Evolutionary conservation across 2,888 invertebrate genomes (phyloP), one percentile per base, ranked within the genome.

Genomic region (Megaustenia siamemsis): DNA sequence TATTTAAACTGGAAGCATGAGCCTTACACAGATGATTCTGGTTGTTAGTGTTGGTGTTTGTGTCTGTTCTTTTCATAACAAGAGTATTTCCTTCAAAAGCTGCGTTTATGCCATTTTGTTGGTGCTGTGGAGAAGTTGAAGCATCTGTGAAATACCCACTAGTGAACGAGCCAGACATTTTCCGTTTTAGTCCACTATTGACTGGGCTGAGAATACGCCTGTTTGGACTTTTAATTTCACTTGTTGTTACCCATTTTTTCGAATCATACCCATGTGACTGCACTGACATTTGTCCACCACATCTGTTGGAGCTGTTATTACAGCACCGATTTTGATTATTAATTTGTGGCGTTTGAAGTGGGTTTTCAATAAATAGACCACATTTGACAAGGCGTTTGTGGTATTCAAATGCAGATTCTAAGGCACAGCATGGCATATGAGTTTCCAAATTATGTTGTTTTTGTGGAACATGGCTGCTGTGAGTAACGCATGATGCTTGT

Each of bases 101-200:
- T 38, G 45, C n/a, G 5, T n/a, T 43, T 1, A 3, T 4, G 21
- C 24, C 12, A 63, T 18, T 71, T 1, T 53, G 81, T 28, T 18
- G 32, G 28, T 4, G 8, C 24, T 56, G n/a, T 1, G 43, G 38
- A n/a, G 82, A 82, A 24, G 49, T 10, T 28, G 82, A 82, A 18
- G 28, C 10, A 43, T 82, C 82, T 56, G 82, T 73, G 73, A 73
- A 82, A 73, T 56, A 82, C 6, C 53, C 82, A 60, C 73, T 82
- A 18, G 82, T 82, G 73, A 1, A 73, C 4, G 60, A 71, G 38
- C 40, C 82, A 40, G 69, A 49, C 15, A 38, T 35, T 69, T 80
- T 80, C 5, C 80, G 53, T 53, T 80, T 80, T n/a, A 80, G 32
- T 43, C 66, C 6, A 10, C 40, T 45, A 63, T 28, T 28, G n/a